Base-by-base conservation (phyloP, 92 coral and sea anemone genomes). In the Desmophyllum pertusum region DNA sequence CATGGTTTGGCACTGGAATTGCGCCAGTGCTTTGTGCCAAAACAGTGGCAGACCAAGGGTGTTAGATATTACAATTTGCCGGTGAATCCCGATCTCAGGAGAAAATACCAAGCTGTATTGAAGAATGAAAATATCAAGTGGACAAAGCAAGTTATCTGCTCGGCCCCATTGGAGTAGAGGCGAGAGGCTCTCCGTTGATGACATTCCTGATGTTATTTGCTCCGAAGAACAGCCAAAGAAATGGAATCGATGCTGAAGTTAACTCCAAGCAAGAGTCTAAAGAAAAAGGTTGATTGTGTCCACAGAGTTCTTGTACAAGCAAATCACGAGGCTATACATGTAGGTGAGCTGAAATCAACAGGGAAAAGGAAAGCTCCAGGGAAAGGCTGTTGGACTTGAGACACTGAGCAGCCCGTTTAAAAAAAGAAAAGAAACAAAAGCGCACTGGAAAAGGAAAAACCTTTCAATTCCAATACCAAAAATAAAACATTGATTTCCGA, bases 41-140 rank as follows among this genome's bases (percentile, higher is more conserved):
- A 89, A 89, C 80, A 89, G 86, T 85, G 89, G 89, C 70, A 52
- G 72, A 80, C 89, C 52, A 89, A 89, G 77, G 87, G 87, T 66
- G 75, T 89, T 14, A 69, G 74, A 39, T 85, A 89, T 57, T 85
- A 76, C 79, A 80, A 81, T 64, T 76, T 89, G 73, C 92, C 84
- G 30, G 80, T 82, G 73, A 85, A 89, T 77, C 57, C 50, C 46
- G 84, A 89, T 51, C 85, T 84, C 40, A 76, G 87, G 76, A 69
- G 39, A 84, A 73, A 72, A 80, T 84, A 89, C 42, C 35, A 81
- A 25, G 48, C 45, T 70, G 71, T 78, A 45, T 78, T 88, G 11
- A 88, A 88, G 75, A 88, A 88, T 37, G 76, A 69, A 63, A 88
- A 88, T 30, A 84, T 84, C 8, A 89, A 78, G 46, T 84, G 82